A percentile compares a stretch with the other conserved stretches of the same genome.
Evolutionary conservation across 2,113 vertebrate species (phyloP).

Genomic region (Carlito syrichta): DNA sequence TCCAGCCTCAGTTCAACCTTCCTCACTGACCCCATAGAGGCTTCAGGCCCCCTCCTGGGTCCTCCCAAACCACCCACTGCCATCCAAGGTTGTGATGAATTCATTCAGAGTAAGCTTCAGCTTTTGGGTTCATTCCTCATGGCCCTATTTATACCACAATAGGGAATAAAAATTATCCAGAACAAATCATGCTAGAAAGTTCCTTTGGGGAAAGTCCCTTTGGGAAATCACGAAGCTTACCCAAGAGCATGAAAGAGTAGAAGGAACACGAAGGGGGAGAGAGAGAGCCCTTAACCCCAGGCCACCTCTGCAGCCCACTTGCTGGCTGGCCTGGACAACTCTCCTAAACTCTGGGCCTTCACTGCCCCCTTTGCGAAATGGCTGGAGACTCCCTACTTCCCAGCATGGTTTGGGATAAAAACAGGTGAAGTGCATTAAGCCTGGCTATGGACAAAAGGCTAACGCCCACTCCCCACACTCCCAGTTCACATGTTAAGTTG

Average conservation of each 20-base stretch:
- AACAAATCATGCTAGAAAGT: neutral
- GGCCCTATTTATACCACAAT: no score
- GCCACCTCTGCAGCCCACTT: neutral
- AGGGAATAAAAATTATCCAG: neutral
- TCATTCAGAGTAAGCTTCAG: neutral
- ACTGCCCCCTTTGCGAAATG: neutral
- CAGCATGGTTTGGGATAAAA: neutral
- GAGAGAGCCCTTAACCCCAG: neutral
- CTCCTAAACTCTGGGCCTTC: neutral
- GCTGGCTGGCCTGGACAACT: neutral
- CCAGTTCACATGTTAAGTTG: neutral
- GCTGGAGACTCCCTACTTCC: neutral
- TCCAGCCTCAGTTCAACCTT: neutral
- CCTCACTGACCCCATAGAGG: neutral
- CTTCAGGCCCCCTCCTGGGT: neutral
- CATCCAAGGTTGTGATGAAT: neutral
- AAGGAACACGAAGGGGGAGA: neutral
- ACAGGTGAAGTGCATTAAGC: neutral
- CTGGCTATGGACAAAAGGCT: no score
- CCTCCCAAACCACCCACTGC: neutral
- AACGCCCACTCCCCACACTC: neutral
- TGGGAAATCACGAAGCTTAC: neutral
- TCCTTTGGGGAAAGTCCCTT: neutral
- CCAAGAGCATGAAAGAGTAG: neutral
- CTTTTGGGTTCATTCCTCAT: neutral